These are phyloP conservation scores for Potorous gilbertii DNA, from an alignment of 2,797 vertebrate genomes.

Conservation along the genomic window DNA sequence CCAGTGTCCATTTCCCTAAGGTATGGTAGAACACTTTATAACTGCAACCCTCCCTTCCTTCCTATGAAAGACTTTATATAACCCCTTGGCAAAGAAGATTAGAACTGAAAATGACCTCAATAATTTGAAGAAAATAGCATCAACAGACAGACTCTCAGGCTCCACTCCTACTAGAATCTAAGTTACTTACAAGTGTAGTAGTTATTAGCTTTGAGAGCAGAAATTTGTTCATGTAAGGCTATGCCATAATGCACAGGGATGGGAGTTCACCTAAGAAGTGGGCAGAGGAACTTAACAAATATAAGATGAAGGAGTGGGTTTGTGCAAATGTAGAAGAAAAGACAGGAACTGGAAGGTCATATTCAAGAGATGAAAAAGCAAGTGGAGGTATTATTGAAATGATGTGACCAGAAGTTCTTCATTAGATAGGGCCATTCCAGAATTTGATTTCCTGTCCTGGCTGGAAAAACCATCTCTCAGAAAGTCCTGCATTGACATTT, in stretches of 20 bases:
- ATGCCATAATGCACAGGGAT: neutral
- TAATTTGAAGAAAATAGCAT: slow-evolving; percentile 9
- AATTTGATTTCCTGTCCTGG: neutral
- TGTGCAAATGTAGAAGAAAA: slow-evolving; percentile 10
- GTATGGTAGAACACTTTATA: neutral
- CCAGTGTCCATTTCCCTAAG: neutral
- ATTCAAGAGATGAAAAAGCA: neutral
- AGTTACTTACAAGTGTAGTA: neutral
- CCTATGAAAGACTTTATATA: neutral
- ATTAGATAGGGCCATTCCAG: neutral
- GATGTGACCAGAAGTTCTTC: neutral
- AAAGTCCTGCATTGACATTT: neutral
- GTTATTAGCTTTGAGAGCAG: neutral
- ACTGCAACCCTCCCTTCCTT: neutral
- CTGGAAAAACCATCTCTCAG: neutral
- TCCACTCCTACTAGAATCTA: neutral
- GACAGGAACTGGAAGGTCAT: neutral
- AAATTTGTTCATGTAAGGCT: neutral
- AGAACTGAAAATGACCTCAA: slow-evolving; percentile 46
- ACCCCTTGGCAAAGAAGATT: neutral
- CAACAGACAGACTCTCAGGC: neutral
- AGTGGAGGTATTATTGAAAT: neutral
- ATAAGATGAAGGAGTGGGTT: neutral
- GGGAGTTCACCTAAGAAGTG: neutral
- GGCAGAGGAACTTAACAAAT: slow-evolving; percentile 1